Conservation (phyloP, 2,797 vertebrate genomes). For the Schizopygopsis malacanthus region DNA sequence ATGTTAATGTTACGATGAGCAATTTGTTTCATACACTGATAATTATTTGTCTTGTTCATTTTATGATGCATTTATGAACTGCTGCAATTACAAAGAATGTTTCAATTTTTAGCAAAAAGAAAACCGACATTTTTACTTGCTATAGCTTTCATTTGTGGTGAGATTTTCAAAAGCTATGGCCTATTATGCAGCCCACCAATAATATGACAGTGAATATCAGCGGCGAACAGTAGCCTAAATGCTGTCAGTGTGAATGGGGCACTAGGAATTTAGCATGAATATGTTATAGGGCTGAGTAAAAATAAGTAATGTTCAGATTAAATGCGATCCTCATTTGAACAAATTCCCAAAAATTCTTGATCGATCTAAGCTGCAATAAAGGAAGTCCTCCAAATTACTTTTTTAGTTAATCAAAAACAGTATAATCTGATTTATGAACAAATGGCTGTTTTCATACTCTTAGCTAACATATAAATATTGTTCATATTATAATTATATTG, state of each 20-base stretch:
- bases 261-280: background rate
- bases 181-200: background rate
- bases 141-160: background rate
- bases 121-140: background rate
- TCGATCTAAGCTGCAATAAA: background rate
- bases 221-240: background rate
- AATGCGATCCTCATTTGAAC: background rate
- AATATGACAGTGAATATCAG: background rate
- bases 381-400: background rate
- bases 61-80: background rate
- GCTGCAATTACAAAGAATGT: background rate
- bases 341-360: background rate
- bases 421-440: background rate
- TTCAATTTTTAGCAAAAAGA: background rate
- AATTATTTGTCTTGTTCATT: background rate
- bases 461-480: background rate
- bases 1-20: background rate
- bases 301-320: background rate
- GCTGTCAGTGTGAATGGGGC: slow-evolving; percentile 15
- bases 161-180: background rate
- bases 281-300: background rate
- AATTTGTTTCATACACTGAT: background rate
- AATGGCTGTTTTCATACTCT: background rate
- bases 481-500: background rate
- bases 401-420: background rate